A percentile compares a stretch with the other conserved stretches of the same genome.
These are phyloP conservation scores for Prochilodus magdalenae DNA, from an alignment of 2,113 vertebrate genomes.

Conservation along the genomic window DNA sequence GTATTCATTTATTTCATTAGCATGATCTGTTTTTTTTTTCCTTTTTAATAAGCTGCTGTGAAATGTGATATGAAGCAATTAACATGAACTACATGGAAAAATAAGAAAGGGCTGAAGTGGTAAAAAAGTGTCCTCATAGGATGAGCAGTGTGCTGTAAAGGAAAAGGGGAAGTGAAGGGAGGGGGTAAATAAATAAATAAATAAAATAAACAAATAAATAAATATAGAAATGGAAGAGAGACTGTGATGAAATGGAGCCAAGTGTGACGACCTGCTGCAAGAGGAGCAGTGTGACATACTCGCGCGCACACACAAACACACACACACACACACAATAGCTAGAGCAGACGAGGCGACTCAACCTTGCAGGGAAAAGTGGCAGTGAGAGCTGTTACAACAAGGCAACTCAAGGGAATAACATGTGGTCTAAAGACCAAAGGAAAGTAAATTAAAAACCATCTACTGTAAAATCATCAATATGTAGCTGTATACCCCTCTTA, in stretches of 20 bases:
- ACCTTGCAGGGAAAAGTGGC: slow-evolving; percentile 57
- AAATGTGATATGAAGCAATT: slow-evolving; percentile 12
- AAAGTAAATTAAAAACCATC: slow-evolving; percentile 68
- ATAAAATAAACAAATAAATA: slow-evolving; percentile 34
- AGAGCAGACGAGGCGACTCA: slow-evolving; percentile 47
- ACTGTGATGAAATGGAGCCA: slow-evolving; percentile 49
- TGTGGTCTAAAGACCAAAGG: slow-evolving; percentile 57
- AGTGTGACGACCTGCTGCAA: slow-evolving; percentile 52
- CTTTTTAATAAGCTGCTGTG: slow-evolving; percentile 32
- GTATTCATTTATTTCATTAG: slow-evolving; percentile 50
- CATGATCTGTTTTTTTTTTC: slow-evolving; percentile 30
- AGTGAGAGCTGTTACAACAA: slow-evolving; percentile 53
- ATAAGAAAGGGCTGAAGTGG: not conserved
- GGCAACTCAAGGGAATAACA: slow-evolving; percentile 55
- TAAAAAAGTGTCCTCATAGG: not conserved
- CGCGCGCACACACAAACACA: slow-evolving; percentile 2
- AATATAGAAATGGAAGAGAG: slow-evolving; percentile 46
- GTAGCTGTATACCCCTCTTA: slow-evolving; percentile 51
- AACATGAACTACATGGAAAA: not conserved
- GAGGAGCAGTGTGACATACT: slow-evolving; percentile 36
- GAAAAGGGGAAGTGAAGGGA: not conserved
- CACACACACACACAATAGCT: slow-evolving; percentile 4
- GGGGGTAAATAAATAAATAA: slow-evolving; percentile 8
- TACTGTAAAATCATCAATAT: slow-evolving; percentile 67
- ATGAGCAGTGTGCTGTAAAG: not conserved